Evolutionary conservation across 2,113 vertebrate genomes (phyloP), one percentile per base, ranked within the genome.

Genomic region (Carassius carassius): DNA sequence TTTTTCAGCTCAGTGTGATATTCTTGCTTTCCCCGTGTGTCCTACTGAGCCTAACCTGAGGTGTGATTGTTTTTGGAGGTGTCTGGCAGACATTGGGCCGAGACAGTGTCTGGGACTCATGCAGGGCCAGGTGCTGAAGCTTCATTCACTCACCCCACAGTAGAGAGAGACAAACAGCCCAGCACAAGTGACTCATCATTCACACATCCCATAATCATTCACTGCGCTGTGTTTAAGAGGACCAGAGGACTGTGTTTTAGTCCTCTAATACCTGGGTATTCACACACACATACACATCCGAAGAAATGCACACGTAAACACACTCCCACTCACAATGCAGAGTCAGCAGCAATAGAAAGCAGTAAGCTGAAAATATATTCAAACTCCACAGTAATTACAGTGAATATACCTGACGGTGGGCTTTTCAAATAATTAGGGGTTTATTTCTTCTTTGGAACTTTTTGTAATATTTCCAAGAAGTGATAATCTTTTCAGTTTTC

Each of bases 361-460:
- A 84, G 58, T 86, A 84, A 88, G 82, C 81, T 8, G 78, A 63
- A 37, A 80, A 79, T 72, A 82, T 78, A 78, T 82, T 82, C 85
- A 82, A 76, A 86, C 82, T 84, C 77, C 77, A 67, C 76, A 69
- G 79, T 86, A 84, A 86, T 88, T 84, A 84, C 77, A 67, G 79
- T 86, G 84, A 86, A 88, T 86, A 86, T 79, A 82, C 82, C 87
- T 88, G 87, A 88, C 87, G 65, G 37, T 86, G 87, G 62, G 78
- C 78, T 86, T 88, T 88, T 81, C 23, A 7, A 82, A 70, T 65
- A 84, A 78, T 78, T 69, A 44, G 19, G 41, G 78, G 81, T 58
- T 78, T 73, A 67, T 86, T 75, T 65, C 76, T 84, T 62, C 79
- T 85, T 85, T 80, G 47, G 47, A 76, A 23, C 62, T 51, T 83